phyloP scores from a whole-genome alignment of 2,797 vertebrate species.

The Oryzias dopingdopingensis region DNA sequence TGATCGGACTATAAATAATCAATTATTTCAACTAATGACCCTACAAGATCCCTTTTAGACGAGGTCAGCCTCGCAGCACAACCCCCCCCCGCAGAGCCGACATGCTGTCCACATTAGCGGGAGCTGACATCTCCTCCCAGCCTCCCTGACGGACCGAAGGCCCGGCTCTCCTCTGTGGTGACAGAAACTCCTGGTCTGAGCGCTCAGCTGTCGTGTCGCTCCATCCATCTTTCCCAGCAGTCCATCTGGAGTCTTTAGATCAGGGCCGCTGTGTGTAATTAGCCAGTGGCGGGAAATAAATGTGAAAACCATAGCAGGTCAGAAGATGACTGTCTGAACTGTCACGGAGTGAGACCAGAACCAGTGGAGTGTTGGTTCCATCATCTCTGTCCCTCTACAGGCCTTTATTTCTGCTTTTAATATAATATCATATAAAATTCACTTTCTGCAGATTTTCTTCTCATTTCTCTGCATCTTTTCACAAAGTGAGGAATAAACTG shows the following conservation, averaged over 20 bases:
- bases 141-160: constrained; percentile 42
- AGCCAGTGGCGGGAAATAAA: constrained; percentile 8
- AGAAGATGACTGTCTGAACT: constrained; percentile 20
- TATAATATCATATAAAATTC: too few species aligned
- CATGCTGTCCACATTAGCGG: constrained; percentile 46
- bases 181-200: constrained; percentile 28
- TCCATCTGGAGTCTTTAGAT: constrained; percentile 11
- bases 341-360: neutral
- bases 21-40: constrained; percentile 70
- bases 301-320: constrained; percentile 11
- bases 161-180: constrained; percentile 38
- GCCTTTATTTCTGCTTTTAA: too few species aligned
- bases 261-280: constrained; percentile 27
- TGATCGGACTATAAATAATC: constrained; percentile 68
- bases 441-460: too few species aligned
- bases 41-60: constrained; percentile 58
- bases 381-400: neutral
- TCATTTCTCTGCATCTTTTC: too few species aligned
- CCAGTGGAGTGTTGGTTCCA: constrained; percentile 1
- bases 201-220: constrained; percentile 25
- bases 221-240: constrained; percentile 16
- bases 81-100: constrained; percentile 29
- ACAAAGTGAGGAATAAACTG: too few species aligned
- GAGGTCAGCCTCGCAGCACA: constrained; percentile 49
- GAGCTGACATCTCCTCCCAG: constrained; percentile 39